Evolutionary conservation across 53 echinoderm and acorn worm genomes (phyloP), one percentile per base, ranked within the genome.

Genomic region (Hippasteria phrygiana): DNA sequence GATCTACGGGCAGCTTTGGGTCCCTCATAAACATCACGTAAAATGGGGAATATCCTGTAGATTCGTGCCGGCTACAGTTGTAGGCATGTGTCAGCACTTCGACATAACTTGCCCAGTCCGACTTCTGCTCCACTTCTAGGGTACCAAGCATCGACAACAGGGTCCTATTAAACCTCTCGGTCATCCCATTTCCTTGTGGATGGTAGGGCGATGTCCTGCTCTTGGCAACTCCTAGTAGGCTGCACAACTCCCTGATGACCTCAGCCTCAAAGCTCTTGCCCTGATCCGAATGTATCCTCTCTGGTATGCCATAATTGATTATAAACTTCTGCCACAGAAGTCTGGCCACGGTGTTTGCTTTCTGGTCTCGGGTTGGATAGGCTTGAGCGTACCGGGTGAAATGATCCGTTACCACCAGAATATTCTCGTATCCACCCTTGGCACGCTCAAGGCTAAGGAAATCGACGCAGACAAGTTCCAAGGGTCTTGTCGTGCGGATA

Each of bases 381-480:
- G 92, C 92, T 43, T 88, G 59, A 2, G 87, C 67, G 33, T 29
- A 82, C 13, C 92, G 62, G 7, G 82, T 64, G 65, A 74, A 92
- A 35, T 88, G 92, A 26, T 92, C 92, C 6, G 92, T 92, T 0
- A 92, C 64, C 0, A 92, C 92, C 55, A 92, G 46, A 0, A 92
- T 32, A 22, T 88, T 34, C 40, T 92, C 88, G 46, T 20, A 74
- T 0, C 82, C 88, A 7, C 88, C 88, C 10, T 36, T 14, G 3
- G 88, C 73, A 0, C 62, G 24, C 53, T 92, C 92, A 10, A 92
- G 33, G 8, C 47, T 37, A 3, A 92, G 38, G 62, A 92, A 92
- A 43, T 92, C 92, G 5, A 92, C 63, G 55, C 92, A 92, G 9
- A 91, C 78, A 3, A 91, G 48, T 28, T 91, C 84, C 2, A 87